Conservation (phyloP, 2,797 vertebrate species). For the Phalloptychus januarius region DNA sequence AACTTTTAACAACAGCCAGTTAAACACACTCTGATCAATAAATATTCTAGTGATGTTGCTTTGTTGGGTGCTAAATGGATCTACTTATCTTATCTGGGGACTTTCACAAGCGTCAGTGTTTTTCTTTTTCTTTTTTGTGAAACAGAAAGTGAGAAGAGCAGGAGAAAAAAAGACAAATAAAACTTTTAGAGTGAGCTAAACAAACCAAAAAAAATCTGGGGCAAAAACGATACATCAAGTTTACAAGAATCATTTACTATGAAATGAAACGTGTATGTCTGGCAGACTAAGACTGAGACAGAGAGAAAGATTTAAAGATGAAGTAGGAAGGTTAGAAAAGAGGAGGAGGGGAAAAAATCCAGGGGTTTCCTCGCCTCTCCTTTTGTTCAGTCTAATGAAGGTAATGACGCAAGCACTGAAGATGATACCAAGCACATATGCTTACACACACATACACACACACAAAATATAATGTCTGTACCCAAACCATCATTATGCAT, state of each 20-base stretch:
- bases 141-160: conserved; percentile 29
- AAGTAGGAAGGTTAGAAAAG: conserved; percentile 40
- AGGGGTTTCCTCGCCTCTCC: conserved; percentile 64
- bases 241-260: conserved; percentile 49
- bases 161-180: background rate
- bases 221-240: conserved; percentile 10
- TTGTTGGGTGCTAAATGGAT: too few relatives aligned
- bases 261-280: conserved; percentile 36
- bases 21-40: background rate
- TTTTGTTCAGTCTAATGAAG: conserved; percentile 54
- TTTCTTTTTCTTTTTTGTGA: conserved; percentile 6
- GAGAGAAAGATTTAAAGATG: conserved; percentile 27
- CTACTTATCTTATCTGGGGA: conserved; percentile 13
- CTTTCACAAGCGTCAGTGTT: conserved; percentile 2
- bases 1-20: conserved; percentile 29
- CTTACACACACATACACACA: conserved; percentile 7
- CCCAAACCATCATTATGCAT: conserved; percentile 47
- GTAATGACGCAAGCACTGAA: conserved; percentile 60
- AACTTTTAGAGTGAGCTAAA: conserved; percentile 11
- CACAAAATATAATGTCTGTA: conserved; percentile 23
- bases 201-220: background rate
- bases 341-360: conserved; percentile 43
- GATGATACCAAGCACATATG: conserved; percentile 25
- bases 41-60: conserved; percentile 14
- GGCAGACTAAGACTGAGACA: conserved; percentile 31